Conservation (phyloP, 2,113 vertebrate species). For the Rhynchomys soricoides region DNA sequence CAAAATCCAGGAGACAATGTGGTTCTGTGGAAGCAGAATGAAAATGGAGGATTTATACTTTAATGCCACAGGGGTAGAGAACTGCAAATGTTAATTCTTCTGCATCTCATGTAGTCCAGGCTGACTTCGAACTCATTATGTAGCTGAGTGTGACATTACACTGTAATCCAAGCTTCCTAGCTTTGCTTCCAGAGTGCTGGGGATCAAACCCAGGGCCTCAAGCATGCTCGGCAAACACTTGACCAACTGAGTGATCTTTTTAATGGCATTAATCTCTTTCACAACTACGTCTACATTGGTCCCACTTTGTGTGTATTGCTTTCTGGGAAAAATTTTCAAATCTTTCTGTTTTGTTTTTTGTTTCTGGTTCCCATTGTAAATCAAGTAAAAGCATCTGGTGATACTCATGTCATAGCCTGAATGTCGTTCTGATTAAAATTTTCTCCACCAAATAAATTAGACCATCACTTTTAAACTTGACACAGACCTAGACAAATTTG, state of each 20-base stretch:
- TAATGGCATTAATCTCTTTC: not conserved
- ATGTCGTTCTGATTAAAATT: not conserved
- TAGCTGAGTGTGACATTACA: not conserved
- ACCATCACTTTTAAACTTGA: not conserved
- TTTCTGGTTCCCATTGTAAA: not conserved
- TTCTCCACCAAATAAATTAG: not conserved
- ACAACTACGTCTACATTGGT: not conserved
- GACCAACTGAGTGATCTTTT: not conserved
- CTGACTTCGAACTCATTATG: not conserved
- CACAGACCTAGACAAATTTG: not conserved
- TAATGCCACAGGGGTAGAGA: not conserved
- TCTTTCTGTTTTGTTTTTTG: not conserved
- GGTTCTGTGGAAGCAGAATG: not conserved
- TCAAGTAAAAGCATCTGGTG: not conserved
- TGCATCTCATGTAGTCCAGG: not conserved
- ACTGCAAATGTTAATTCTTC: not conserved
- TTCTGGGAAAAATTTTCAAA: not conserved
- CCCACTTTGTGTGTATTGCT: not conserved
- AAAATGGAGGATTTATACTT: not conserved
- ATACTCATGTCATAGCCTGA: not conserved
- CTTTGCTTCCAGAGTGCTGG: not conserved
- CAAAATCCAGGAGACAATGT: not conserved
- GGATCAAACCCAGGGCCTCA: not conserved
- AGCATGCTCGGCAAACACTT: not conserved
- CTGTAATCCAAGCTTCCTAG: not conserved